Evolutionary conservation across 1,140 invertebrate genomes (phyloP), one percentile per base, ranked within the genome.

Genomic region (Drosophila yakuba): DNA sequence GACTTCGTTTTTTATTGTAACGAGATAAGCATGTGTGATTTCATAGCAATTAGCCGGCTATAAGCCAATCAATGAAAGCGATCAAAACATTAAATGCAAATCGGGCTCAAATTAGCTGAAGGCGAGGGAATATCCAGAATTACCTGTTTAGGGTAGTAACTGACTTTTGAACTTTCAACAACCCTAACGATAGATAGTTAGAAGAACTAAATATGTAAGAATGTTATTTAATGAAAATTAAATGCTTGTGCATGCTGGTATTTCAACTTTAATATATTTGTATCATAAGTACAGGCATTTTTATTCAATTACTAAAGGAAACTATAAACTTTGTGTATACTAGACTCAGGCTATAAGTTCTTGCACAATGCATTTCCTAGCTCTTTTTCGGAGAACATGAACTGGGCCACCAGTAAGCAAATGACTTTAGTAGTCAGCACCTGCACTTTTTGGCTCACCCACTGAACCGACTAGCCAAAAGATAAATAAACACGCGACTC

Each of bases 391-490:
- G 8, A 15, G 10, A 50, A 51, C 48, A 32, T 45, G n/a, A 63
- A 60, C 56, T 63, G 23, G 39, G 39, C 8, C 56, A 63, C 45
- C 20, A 10, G n/a, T 32, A 15, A n/a, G 2, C 28, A 28, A 36
- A 35, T 32, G 36, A 4, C 10, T 52, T 52, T 52, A 20, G 47
- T 23, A 14, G 10, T n/a, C 4, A 25, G 15, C 47, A 62, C n/a
- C 20, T 14, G 12, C 44, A 66, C 52, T 66, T 48, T 15, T 43
- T n/a, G 61, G 20, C 32, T 58, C 67, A 71, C 51, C 64, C 67
- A 71, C 67, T 57, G 20, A 75, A 75, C 73, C 73, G 71, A 52
- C 72, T 75, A 8, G 35, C 57, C 43, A 41, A 39, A 32, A 58
- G 28, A 59, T 36, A 52, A 32, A 47, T 43, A 74, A 50, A 60